These are phyloP conservation scores for Falcaria lacertinaria DNA, from an alignment of 2,888 invertebrate species.

Conservation along the genomic window DNA sequence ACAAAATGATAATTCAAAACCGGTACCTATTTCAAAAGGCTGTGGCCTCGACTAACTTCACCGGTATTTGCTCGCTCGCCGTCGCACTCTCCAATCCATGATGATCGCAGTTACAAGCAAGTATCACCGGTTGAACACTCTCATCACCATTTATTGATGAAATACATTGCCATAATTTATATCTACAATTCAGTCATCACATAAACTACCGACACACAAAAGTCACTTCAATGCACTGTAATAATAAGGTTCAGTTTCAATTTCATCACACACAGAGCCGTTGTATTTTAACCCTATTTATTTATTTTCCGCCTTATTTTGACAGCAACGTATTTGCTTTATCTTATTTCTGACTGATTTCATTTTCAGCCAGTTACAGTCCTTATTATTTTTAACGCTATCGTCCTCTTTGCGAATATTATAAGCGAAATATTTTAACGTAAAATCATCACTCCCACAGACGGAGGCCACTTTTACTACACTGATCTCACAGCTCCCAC, in stretches of 20 bases:
- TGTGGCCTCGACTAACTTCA: slow-evolving; percentile 69
- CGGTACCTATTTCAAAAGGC: slow-evolving; percentile 76
- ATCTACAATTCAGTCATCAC: slow-evolving; percentile 46
- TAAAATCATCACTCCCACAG: slow-evolving; percentile 41
- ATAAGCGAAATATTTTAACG: slow-evolving; percentile 35
- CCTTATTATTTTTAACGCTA: slow-evolving; percentile 17
- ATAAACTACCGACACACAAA: slow-evolving; percentile 30
- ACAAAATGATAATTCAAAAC: slow-evolving; percentile 77
- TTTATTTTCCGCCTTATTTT: slow-evolving; percentile 74
- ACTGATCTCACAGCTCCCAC: slow-evolving; percentile 61
- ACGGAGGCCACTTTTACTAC: slow-evolving; percentile 65
- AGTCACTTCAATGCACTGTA: slow-evolving; percentile 37
- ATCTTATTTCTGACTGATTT: slow-evolving; percentile 23
- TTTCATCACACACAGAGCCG: slow-evolving; percentile 36
- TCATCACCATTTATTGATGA: slow-evolving; percentile 31
- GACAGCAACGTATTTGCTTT: slow-evolving; percentile 49
- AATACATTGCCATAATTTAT: slow-evolving; percentile 47
- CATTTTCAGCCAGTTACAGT: slow-evolving; percentile 24
- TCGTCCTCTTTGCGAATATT: slow-evolving; percentile 15
- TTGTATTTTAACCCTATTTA: slow-evolving; percentile 70
- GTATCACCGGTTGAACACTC: slow-evolving; percentile 30
- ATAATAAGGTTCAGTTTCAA: slow-evolving; percentile 52
- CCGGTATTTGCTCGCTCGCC: slow-evolving; percentile 50
- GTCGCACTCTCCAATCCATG: slow-evolving; percentile 66
- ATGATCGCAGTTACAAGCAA: slow-evolving; percentile 33